Conservation (phyloP, 2,797 vertebrate species). For the Dicrostonyx torquatus region DNA sequence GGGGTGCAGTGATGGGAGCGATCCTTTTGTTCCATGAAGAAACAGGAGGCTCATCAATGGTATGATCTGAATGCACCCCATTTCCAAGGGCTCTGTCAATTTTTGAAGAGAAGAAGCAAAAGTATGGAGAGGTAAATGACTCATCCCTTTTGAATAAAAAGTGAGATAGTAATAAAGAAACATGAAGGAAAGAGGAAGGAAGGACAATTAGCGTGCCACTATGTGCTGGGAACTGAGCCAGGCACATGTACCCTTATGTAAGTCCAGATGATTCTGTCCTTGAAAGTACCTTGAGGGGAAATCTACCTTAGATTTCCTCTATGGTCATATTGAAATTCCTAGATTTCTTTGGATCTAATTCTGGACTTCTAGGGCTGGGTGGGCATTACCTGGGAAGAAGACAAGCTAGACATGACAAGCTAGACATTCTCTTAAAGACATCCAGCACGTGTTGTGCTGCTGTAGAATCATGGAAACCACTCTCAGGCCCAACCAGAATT, state of each 20-base stretch:
- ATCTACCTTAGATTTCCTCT: not conserved
- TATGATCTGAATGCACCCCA: not conserved
- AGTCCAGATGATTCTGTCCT: not conserved
- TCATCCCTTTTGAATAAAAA: slow-evolving; percentile 19
- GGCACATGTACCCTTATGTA: not conserved
- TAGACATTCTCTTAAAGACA: not conserved
- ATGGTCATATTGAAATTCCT: not conserved
- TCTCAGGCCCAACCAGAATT: not conserved
- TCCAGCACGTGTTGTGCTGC: not conserved
- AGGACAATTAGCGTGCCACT: not conserved
- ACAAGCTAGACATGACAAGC: not conserved
- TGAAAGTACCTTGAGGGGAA: not conserved
- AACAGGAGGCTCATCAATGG: not conserved
- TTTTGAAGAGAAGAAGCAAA: slow-evolving; percentile 28
- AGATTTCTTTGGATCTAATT: not conserved
- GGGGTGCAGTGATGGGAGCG: not conserved
- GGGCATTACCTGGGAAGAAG: not conserved
- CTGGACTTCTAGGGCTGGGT: not conserved
- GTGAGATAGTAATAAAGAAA: slow-evolving; percentile 1
- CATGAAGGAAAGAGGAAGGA: not conserved
- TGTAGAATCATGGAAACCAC: not conserved
- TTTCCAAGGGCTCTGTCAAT: not conserved
- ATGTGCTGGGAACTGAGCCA: not conserved
- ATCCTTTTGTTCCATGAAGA: not conserved
- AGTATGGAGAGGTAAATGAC: not conserved